These are phyloP conservation scores for Thymallus thymallus DNA, from an alignment of 2,113 vertebrate genomes.

Conservation along the genomic window DNA sequence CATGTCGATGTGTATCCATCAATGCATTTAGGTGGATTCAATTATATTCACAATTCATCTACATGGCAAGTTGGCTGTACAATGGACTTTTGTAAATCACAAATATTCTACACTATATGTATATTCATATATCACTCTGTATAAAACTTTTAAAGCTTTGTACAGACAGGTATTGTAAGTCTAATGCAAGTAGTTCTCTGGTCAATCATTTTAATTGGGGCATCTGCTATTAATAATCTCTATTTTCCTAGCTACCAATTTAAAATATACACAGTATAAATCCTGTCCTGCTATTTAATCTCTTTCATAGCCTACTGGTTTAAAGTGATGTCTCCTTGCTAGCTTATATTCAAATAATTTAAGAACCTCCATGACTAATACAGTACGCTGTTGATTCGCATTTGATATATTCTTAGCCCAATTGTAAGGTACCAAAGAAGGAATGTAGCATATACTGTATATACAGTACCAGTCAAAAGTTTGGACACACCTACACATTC, in stretches of 20 bases:
- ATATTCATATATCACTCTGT: conserved; percentile 58
- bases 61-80: not conserved
- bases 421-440: too few relatives aligned
- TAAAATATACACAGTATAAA: not conserved
- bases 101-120: conserved; percentile 49
- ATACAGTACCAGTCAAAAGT: not conserved
- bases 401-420: too few relatives aligned
- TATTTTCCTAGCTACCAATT: not conserved
- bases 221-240: conserved; percentile 31
- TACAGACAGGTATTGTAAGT: conserved; percentile 63
- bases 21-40: not conserved
- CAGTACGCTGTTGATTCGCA: too few relatives aligned
- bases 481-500: too few relatives aligned
- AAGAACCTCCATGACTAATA: too few relatives aligned
- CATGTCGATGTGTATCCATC: not conserved
- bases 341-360: too few relatives aligned
- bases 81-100: conserved; percentile 36
- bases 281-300: too few relatives aligned
- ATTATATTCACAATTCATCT: not conserved
- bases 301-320: too few relatives aligned
- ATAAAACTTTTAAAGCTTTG: conserved; percentile 60
- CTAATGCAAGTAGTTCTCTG: conserved; percentile 53
- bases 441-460: too few relatives aligned
- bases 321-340: too few relatives aligned
- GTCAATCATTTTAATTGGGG: conserved; percentile 64